Percentiles rank a stretch among this genome's conserved stretches.
phyloP scores from a whole-genome alignment of 2,888 invertebrate genomes.

The Tridacna crocea region DNA sequence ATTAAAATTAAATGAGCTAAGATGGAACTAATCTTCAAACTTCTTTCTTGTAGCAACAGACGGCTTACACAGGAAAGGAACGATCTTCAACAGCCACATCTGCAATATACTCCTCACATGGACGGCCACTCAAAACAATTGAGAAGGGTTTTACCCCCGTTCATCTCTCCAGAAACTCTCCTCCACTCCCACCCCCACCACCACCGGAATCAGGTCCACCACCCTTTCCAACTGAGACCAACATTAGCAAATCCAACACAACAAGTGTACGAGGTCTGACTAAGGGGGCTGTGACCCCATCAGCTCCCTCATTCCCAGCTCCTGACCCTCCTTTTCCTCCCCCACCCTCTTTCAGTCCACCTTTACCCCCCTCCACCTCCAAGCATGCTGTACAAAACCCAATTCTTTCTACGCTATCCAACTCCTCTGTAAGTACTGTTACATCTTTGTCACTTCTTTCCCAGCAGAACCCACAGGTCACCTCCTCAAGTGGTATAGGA shows the following conservation, averaged over 20 bases:
- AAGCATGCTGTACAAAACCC: slow-evolving; percentile 13
- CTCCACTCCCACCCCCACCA: slow-evolving; percentile 53
- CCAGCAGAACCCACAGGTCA: slow-evolving; percentile 53
- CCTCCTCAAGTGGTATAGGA: slow-evolving; percentile 28
- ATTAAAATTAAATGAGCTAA: too few species aligned
- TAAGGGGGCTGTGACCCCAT: slow-evolving; percentile 11
- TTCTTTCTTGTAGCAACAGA: slow-evolving; percentile 56
- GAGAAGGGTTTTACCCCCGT: slow-evolving; percentile 51
- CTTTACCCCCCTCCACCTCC: slow-evolving; percentile 28
- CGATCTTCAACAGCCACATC: slow-evolving; percentile 39
- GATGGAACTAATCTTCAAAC: too few species aligned
- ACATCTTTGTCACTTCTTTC: slow-evolving; percentile 49
- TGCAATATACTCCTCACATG: slow-evolving; percentile 42
- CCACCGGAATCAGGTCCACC: slow-evolving; percentile 37
- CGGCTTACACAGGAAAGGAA: slow-evolving; percentile 40
- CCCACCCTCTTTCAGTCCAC: slow-evolving; percentile 54
- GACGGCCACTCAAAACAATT: slow-evolving; percentile 43
- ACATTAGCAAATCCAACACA: slow-evolving; percentile 45
- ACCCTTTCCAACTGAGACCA: slow-evolving; percentile 8
- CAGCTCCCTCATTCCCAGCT: slow-evolving; percentile 35
- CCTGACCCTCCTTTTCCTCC: slow-evolving; percentile 49
- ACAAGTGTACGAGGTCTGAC: slow-evolving; percentile 53
- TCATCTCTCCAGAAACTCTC: slow-evolving; percentile 37
- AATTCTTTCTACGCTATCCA: slow-evolving; percentile 1
- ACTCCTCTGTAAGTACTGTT: slow-evolving; percentile 21